A percentile compares a stretch with the other conserved stretches of the same genome.
phyloP scores from a whole-genome alignment of 2,113 vertebrate species.

The Sigmodon hispidus region DNA sequence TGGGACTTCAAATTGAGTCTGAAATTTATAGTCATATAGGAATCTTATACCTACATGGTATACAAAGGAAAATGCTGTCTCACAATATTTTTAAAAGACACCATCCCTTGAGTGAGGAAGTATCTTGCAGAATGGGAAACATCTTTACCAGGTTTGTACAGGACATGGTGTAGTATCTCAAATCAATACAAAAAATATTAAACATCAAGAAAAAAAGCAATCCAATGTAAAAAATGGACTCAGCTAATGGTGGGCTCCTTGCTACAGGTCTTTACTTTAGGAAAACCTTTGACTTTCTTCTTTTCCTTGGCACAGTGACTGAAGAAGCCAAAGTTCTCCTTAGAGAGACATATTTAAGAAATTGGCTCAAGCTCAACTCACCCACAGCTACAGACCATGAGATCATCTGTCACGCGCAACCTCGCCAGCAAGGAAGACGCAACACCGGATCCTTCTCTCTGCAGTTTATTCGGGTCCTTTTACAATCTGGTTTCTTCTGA shows the following conservation, averaged over 20 bases:
- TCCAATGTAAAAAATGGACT: neutral
- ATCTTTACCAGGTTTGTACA: neutral
- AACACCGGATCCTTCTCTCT: no score
- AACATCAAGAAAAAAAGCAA: neutral
- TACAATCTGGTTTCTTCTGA: no score
- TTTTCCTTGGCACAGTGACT: neutral
- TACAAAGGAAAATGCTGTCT: neutral
- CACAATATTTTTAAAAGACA: neutral
- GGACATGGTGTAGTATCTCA: neutral
- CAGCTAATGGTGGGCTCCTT: neutral
- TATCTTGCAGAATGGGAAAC: neutral
- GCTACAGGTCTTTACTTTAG: neutral
- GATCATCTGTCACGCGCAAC: no score
- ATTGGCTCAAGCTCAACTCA: neutral
- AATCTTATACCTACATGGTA: no score
- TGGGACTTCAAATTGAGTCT: neutral
- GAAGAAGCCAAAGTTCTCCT: conserved; percentile 12
- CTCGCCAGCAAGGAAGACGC: no score
- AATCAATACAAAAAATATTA: neutral
- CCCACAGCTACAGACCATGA: neutral
- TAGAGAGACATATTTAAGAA: neutral
- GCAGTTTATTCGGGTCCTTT: no score
- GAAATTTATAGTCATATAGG: neutral
- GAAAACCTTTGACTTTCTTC: neutral
- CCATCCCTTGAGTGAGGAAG: neutral